Evolutionary conservation across 2,113 vertebrate species (phyloP), one percentile per base, ranked within the genome.

Genomic region (Pygoscelis antarcticus): DNA sequence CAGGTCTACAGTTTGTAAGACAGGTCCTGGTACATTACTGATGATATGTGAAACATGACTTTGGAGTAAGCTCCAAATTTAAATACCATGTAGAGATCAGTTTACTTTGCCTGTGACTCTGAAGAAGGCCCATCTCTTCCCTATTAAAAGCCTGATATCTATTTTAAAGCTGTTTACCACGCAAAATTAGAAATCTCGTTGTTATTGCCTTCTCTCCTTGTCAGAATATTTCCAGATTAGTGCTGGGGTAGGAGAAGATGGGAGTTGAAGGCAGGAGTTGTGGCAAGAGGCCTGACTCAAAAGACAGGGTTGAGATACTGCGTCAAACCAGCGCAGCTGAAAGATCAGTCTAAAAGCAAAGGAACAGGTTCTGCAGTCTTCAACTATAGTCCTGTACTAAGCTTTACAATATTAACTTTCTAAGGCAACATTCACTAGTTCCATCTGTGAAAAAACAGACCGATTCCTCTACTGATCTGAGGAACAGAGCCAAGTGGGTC

Each of bases 11-110:
- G 13, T 54, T 75, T 61, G 27, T 81, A 75, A 80, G 79, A 58
- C 34, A 66, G 8, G 7, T 74, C 61, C 49, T 57, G 58, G 66
- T 68, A 19, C 18, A 16, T 55, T 49, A 61, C 49, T 54, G 58
- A 68, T n/a, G 40, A 72, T 82, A 85, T 60, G 47, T 92, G 95
- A 98, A 97, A 96, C 87, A 51, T 34, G 96, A 97, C 89, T 97
- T 91, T 90, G 79, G 68, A 83, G 42, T 22, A 71, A 70, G 64
- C n/a, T 57, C 61, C 52, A 85, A 91, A 97, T 79, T 86, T 83
- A 97, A 97, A 94, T 98, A 96, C 17, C 89, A 38, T 3, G 1
- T 90, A 90, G 80, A 91, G 74, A 91, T 97, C 96, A 95, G 71
- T 69, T 97, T 95, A 76, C 89, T 58, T 66, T 79, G 40, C 6